phyloP scores from a whole-genome alignment of 2,113 vertebrate species.

The Falco punctatus region DNA sequence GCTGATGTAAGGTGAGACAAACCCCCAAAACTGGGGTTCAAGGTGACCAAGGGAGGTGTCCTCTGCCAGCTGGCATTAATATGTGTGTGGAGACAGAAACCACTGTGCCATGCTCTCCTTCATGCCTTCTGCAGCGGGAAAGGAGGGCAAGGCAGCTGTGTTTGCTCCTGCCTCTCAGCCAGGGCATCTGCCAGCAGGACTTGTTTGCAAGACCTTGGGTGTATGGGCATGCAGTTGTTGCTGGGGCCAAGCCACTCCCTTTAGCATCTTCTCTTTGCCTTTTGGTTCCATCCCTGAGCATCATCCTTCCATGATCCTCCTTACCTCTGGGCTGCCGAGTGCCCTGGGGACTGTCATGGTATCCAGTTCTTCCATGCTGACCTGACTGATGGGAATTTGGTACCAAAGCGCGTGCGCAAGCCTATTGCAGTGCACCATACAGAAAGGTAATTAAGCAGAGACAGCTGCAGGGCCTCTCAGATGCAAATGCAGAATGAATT shows the following conservation, averaged over 20 bases:
- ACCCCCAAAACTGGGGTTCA: neutral
- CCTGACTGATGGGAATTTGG: neutral
- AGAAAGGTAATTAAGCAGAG: neutral
- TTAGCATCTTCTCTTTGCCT: neutral
- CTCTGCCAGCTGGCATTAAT: neutral
- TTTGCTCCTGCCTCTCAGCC: neutral
- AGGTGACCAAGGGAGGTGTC: neutral
- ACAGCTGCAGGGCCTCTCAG: neutral
- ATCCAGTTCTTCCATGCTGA: neutral
- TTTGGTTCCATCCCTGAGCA: neutral
- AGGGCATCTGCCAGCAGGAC: neutral
- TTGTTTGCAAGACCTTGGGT: neutral
- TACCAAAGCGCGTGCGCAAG: rapidly evolving
- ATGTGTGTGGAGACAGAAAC: rapidly evolving
- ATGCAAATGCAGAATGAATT: neutral
- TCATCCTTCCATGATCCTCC: neutral
- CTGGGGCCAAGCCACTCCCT: neutral
- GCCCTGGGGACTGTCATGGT: neutral
- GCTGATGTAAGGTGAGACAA: neutral
- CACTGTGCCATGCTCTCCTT: neutral
- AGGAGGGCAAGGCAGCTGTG: neutral
- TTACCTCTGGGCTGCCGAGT: neutral
- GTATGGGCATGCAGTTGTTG: neutral
- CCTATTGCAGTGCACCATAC: neutral
- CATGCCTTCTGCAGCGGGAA: neutral